Evolutionary conservation across 2,888 invertebrate genomes (phyloP).

Genomic region (Dastarcus helophoroides): DNA sequence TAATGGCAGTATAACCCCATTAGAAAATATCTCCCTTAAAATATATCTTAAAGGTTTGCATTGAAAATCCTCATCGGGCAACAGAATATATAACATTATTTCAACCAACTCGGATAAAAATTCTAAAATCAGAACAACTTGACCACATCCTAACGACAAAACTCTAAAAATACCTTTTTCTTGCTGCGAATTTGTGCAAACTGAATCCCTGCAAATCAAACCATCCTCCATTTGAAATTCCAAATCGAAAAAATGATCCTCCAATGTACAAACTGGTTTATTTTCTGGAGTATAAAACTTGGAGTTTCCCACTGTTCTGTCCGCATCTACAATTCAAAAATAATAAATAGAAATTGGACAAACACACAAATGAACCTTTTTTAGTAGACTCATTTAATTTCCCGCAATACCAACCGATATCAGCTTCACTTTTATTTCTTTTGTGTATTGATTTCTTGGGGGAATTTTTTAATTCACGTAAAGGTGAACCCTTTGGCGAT

Average conservation of each 20-base stretch:
- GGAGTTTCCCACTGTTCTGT: conserved; percentile 44
- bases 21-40: conserved; percentile 48
- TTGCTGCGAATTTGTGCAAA: conserved; percentile 57
- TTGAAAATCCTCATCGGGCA: conserved; percentile 75
- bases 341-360: conserved; percentile 28
- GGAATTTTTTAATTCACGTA: conserved; percentile 29
- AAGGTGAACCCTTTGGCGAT: conserved; percentile 28
- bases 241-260: conserved; percentile 78
- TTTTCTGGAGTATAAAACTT: conserved; percentile 51
- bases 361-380: no score
- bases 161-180: conserved; percentile 41
- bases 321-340: conserved; percentile 17
- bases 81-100: conserved; percentile 67
- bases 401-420: conserved; percentile 51
- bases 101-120: conserved; percentile 74
- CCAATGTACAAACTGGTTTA: no score
- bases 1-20: conserved; percentile 38
- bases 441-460: conserved; percentile 42
- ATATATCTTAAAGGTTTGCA: conserved; percentile 71
- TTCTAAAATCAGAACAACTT: conserved; percentile 43
- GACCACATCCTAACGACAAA: not conserved
- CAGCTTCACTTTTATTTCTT: conserved; percentile 64
- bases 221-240: conserved; percentile 80
- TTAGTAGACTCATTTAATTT: conserved; percentile 23
- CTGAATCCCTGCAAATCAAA: conserved; percentile 63